Percentiles rank a stretch among this genome's conserved stretches.
Evolutionary conservation across 2,113 vertebrate species (phyloP).

Genomic region (Ariopsis seemanni): DNA sequence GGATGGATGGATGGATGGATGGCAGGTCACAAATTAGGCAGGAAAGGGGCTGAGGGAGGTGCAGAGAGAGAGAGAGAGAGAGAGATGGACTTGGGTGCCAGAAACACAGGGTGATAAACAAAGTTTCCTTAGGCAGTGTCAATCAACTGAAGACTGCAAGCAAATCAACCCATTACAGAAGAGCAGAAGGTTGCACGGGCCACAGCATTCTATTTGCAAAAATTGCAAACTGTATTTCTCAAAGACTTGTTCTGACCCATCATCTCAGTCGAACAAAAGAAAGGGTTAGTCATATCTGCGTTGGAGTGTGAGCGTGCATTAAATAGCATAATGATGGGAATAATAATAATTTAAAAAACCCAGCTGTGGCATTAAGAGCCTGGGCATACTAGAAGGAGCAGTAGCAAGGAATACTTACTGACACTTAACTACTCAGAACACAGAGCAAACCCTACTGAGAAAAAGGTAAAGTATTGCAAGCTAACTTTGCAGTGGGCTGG

Average conservation of each 20-base stretch:
- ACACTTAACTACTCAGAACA: background rate
- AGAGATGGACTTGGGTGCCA: constrained; percentile 5
- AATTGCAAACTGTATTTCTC: background rate
- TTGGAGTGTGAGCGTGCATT: background rate
- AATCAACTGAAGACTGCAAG: constrained; percentile 56
- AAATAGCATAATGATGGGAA: constrained; percentile 36
- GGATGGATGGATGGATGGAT: constrained; percentile 44
- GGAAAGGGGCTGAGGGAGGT: constrained; percentile 47
- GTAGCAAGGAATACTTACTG: background rate
- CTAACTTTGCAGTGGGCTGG: background rate
- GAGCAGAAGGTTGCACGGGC: background rate
- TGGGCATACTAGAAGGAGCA: background rate
- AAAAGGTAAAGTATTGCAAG: background rate
- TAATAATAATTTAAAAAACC: constrained; percentile 15
- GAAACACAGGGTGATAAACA: constrained; percentile 54
- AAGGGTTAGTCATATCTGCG: background rate
- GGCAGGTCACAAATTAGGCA: constrained; percentile 46
- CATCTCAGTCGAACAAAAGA: background rate
- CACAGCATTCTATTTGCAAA: background rate
- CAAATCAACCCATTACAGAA: constrained; percentile 57
- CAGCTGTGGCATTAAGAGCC: constrained; percentile 10
- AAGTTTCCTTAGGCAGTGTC: constrained; percentile 50
- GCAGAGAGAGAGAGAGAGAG: background rate
- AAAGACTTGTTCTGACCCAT: background rate
- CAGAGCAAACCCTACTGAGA: background rate